Evolutionary conservation across 2,797 vertebrate species (phyloP).

Genomic region (Thunnus albacares): DNA sequence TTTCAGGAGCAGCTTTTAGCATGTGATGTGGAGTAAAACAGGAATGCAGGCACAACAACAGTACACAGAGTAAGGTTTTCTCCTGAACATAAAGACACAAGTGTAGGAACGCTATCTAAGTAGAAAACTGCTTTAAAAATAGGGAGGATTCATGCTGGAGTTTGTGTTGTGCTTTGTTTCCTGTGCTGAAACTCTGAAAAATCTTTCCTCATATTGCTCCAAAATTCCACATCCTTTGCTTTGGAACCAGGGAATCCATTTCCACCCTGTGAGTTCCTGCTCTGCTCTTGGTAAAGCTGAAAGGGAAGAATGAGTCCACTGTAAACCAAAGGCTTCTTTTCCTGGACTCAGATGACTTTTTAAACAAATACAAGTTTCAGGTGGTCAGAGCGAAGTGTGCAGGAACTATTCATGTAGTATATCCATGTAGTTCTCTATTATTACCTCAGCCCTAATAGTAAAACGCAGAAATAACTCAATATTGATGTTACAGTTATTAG

Average conservation of each 20-base stretch:
- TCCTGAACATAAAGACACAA: neutral
- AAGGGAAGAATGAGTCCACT: slow-evolving; percentile 68
- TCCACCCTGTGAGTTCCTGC: slow-evolving; percentile 76
- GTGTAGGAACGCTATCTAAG: neutral
- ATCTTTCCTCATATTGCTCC: slow-evolving; percentile 62
- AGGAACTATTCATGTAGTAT: slow-evolving; percentile 6
- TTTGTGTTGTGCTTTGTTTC: slow-evolving; percentile 61
- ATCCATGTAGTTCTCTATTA: neutral
- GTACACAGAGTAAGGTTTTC: slow-evolving; percentile 5
- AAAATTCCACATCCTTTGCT: slow-evolving; percentile 78
- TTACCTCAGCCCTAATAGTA: neutral
- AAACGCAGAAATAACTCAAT: neutral
- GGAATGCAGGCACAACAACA: slow-evolving; percentile 52
- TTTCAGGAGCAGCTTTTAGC: slow-evolving; percentile 35
- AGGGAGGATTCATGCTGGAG: slow-evolving; percentile 32
- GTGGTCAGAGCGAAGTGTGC: slow-evolving; percentile 24
- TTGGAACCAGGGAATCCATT: slow-evolving; percentile 76
- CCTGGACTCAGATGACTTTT: slow-evolving; percentile 52
- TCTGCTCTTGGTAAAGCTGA: slow-evolving; percentile 41
- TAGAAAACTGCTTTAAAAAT: slow-evolving; percentile 10
- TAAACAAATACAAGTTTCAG: slow-evolving; percentile 53
- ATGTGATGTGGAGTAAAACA: slow-evolving; percentile 45
- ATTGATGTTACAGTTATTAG: slow-evolving; percentile 25
- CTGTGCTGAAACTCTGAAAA: slow-evolving; percentile 55
- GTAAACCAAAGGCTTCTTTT: slow-evolving; percentile 54